phyloP scores from a whole-genome alignment of 2,888 invertebrate genomes.

The Nasonia oneida region DNA sequence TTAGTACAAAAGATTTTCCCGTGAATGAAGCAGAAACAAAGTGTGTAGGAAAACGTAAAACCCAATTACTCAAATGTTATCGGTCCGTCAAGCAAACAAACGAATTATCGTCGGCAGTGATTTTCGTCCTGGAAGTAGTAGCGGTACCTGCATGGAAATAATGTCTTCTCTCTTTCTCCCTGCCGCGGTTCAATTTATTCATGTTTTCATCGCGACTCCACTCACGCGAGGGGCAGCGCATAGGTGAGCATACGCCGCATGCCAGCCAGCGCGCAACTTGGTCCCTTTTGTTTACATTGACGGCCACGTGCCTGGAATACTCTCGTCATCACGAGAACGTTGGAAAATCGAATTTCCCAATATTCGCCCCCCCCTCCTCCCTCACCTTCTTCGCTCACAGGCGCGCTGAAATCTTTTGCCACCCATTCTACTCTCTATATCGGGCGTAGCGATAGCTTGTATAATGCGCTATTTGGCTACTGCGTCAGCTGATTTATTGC shows the following conservation, averaged over 20 bases:
- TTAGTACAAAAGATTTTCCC: no score
- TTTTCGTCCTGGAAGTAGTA: not conserved
- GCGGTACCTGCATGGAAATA: not conserved
- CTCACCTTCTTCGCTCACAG: slow-evolving; percentile 1
- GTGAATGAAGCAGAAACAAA: no score
- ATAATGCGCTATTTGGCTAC: not conserved
- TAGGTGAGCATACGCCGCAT: slow-evolving; percentile 45
- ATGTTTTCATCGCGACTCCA: slow-evolving; percentile 60
- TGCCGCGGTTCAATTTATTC: slow-evolving; percentile 39
- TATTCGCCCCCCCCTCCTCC: slow-evolving; percentile 37
- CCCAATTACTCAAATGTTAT: not conserved
- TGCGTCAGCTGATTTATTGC: no score
- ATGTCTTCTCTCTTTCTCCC: not conserved
- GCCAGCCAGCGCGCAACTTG: slow-evolving; percentile 56
- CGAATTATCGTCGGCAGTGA: slow-evolving; percentile 16
- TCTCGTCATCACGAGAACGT: slow-evolving; percentile 2
- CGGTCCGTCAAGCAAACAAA: not conserved
- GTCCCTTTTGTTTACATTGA: slow-evolving; percentile 66
- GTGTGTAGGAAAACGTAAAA: no score
- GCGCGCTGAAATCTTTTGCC: slow-evolving; percentile 21
- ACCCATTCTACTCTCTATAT: not conserved
- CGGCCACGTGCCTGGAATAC: slow-evolving; percentile 67
- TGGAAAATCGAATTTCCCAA: slow-evolving; percentile 62
- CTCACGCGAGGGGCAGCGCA: slow-evolving; percentile 52
- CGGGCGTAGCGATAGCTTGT: not conserved